Evolutionary conservation across 1,140 invertebrate species (phyloP).

Genomic region (Ruditapes philippinarum): DNA sequence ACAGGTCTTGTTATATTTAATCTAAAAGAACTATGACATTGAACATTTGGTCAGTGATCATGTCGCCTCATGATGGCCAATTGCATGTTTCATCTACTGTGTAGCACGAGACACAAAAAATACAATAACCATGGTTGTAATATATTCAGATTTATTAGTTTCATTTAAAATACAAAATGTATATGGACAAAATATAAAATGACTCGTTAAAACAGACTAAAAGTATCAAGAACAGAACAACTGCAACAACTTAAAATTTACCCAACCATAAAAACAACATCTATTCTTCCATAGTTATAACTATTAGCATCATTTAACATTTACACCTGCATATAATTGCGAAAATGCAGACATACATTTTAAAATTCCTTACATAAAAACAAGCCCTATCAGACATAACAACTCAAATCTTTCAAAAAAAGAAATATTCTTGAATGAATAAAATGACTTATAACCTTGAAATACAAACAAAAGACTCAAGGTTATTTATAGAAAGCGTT

Average conservation of each 20-base stretch:
- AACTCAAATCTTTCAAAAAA: no score
- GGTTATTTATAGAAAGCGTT: no score
- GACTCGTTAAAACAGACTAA: slow-evolving; percentile 28
- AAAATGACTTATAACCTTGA: no score
- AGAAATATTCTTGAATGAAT: no score
- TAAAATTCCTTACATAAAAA: no score
- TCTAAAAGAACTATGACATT: no score
- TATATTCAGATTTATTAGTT: slow-evolving; percentile 45
- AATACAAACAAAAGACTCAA: no score
- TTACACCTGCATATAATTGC: no score
- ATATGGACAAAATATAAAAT: slow-evolving; percentile 53
- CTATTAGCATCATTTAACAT: neutral
- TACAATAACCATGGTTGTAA: neutral
- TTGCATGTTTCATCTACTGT: neutral
- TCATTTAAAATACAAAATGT: slow-evolving; percentile 52
- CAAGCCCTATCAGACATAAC: no score
- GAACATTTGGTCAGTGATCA: neutral
- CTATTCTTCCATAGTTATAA: neutral
- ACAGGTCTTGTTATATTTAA: no score
- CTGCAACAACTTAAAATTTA: slow-evolving; percentile 34
- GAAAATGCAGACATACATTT: no score
- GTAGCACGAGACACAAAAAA: neutral
- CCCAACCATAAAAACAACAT: slow-evolving; percentile 1
- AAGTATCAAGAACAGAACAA: slow-evolving; percentile 21
- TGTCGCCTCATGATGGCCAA: no score